Conservation (phyloP, 2,797 vertebrate genomes). For the Oryzias dopingdopingensis region DNA sequence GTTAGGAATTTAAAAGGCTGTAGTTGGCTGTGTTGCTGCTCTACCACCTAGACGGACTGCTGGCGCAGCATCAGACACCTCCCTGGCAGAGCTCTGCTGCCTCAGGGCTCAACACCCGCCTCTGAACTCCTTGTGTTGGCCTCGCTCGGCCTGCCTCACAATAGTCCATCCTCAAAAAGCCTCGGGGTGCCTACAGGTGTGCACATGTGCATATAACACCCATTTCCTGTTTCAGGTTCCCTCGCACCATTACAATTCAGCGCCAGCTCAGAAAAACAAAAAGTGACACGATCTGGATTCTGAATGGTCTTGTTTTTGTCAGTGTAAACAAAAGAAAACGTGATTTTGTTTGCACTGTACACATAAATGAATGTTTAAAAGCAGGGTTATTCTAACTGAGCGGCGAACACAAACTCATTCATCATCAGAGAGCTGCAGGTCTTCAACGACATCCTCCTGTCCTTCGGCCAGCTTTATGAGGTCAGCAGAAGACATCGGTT, state of each 20-base stretch:
- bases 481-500: slow-evolving; percentile 74
- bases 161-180: slow-evolving; percentile 46
- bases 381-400: slow-evolving; percentile 7
- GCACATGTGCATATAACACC: slow-evolving; percentile 39
- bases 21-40: slow-evolving; percentile 73
- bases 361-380: slow-evolving; percentile 17
- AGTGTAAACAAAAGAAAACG: slow-evolving; percentile 35
- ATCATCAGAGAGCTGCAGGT: slow-evolving; percentile 88
- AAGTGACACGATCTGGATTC: not conserved
- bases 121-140: slow-evolving; percentile 51
- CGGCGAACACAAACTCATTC: slow-evolving; percentile 55
- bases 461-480: slow-evolving; percentile 85
- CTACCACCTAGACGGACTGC: slow-evolving; percentile 78
- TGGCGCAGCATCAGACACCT: slow-evolving; percentile 77
- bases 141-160: slow-evolving; percentile 40
- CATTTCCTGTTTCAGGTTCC: slow-evolving; percentile 30
- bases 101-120: slow-evolving; percentile 67
- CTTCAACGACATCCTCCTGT: slow-evolving; percentile 87
- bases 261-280: slow-evolving; percentile 2
- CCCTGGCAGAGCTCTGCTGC: slow-evolving; percentile 65
- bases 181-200: slow-evolving; percentile 57
- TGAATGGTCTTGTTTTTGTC: slow-evolving; percentile 24
- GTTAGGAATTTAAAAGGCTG: slow-evolving; percentile 10
- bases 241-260: slow-evolving; percentile 20
- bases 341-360: slow-evolving; percentile 49